Evolutionary conservation across 2,113 vertebrate species (phyloP).

Genomic region (Cyanoderma ruficeps): DNA sequence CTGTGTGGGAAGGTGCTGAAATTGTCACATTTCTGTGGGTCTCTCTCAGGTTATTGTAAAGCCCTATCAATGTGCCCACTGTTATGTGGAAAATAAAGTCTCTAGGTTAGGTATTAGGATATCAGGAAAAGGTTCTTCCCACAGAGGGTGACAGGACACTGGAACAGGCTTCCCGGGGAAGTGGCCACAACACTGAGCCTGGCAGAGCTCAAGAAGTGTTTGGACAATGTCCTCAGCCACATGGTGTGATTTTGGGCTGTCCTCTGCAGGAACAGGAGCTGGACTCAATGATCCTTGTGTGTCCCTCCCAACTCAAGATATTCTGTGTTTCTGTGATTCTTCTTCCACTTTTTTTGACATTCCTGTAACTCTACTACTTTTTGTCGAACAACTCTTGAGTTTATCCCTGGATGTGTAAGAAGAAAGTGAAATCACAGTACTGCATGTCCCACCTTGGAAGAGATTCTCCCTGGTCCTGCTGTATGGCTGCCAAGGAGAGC

Average conservation of each 20-base stretch:
- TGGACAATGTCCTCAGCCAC: not conserved
- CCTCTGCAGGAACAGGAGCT: not conserved
- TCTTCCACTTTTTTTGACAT: not conserved
- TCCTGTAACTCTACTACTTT: not conserved
- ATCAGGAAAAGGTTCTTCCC: not conserved
- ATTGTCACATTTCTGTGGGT: not conserved
- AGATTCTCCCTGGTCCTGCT: not conserved
- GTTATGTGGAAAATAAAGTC: not conserved
- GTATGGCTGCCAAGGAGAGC: not conserved
- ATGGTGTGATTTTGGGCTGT: not conserved
- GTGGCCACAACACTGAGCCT: not conserved
- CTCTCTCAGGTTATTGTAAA: not conserved
- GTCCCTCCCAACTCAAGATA: not conserved
- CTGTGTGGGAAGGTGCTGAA: not conserved
- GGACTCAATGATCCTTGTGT: rapidly evolving
- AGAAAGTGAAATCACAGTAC: not conserved
- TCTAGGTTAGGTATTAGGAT: not conserved
- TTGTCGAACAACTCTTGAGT: not conserved
- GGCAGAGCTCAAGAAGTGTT: not conserved
- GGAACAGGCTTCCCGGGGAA: not conserved
- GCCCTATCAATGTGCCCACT: not conserved
- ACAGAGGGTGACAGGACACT: not conserved
- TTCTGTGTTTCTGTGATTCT: not conserved
- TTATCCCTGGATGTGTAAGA: not conserved
- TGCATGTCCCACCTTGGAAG: not conserved